phyloP scores from a whole-genome alignment of 2,113 vertebrate species.

The Rhinolophus ferrumequinum region DNA sequence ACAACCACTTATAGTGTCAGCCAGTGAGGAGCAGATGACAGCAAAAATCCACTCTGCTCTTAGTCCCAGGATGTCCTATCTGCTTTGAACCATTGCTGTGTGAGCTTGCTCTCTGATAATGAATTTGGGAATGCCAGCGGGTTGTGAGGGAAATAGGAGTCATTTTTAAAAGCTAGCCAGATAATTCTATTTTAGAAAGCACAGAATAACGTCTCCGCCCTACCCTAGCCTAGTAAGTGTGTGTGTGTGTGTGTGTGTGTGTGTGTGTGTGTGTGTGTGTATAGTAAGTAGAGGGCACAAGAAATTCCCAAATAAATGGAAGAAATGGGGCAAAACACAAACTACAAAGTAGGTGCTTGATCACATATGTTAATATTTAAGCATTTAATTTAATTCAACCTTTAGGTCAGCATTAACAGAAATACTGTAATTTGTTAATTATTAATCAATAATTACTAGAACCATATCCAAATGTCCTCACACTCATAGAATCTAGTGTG shows the following conservation, averaged over 20 bases:
- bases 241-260: not conserved
- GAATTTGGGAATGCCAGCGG: constrained; percentile 47
- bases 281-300: not conserved
- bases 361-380: not conserved
- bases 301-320: not conserved
- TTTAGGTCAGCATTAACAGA: not conserved
- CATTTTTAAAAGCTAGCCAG: not conserved
- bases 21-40: constrained; percentile 82
- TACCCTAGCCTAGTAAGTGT: not conserved
- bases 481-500: not conserved
- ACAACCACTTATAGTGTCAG: constrained; percentile 82
- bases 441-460: not conserved
- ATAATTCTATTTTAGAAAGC: constrained; percentile 44
- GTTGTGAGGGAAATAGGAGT: not conserved
- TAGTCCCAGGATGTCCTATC: constrained; percentile 47
- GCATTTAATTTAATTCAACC: constrained; percentile 34
- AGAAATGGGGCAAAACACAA: not conserved
- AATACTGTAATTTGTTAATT: not conserved
- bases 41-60: constrained; percentile 60
- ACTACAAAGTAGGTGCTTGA: not conserved
- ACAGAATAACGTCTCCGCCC: not conserved
- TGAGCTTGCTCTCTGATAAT: constrained; percentile 55
- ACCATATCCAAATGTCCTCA: not conserved
- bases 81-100: constrained; percentile 55
- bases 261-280: not conserved